Conservation (phyloP, 2,888 invertebrate genomes). For the Drosophila sordidapex region DNA sequence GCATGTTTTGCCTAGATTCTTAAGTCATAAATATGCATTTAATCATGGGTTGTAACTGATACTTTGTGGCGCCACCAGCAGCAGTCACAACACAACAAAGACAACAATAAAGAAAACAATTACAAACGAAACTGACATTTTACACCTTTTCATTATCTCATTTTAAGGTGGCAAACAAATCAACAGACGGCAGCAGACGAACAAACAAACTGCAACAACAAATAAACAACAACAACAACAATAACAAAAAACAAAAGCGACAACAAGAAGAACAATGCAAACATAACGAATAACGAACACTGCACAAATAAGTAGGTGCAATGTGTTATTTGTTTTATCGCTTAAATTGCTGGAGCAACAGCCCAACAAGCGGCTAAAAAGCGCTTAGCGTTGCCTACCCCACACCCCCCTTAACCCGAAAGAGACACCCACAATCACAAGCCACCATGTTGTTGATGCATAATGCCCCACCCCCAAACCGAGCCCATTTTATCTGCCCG, state of each 20-base stretch:
- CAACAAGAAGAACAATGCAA: slow-evolving; percentile 43
- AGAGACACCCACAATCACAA: slow-evolving; percentile 32
- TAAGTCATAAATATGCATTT: not conserved
- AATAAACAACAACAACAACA: slow-evolving; percentile 2
- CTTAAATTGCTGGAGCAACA: slow-evolving; percentile 69
- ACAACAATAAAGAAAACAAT: slow-evolving; percentile 32
- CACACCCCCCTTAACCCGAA: not conserved
- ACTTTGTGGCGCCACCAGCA: slow-evolving; percentile 41
- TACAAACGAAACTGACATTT: slow-evolving; percentile 77
- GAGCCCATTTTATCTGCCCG: not conserved
- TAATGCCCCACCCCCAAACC: not conserved
- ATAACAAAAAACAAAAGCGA: slow-evolving; percentile 26
- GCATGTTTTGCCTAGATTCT: not conserved
- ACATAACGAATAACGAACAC: slow-evolving; percentile 44
- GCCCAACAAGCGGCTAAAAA: slow-evolving; percentile 75
- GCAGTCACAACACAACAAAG: slow-evolving; percentile 51
- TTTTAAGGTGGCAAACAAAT: slow-evolving; percentile 62
- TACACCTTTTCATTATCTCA: slow-evolving; percentile 78
- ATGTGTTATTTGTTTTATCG: slow-evolving; percentile 79
- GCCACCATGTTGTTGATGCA: slow-evolving; percentile 13
- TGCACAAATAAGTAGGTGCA: slow-evolving; percentile 77
- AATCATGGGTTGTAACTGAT: not conserved
- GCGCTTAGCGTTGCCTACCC: slow-evolving; percentile 70
- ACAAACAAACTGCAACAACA: slow-evolving; percentile 46
- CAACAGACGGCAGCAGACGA: slow-evolving; percentile 49